Conservation (phyloP, 2,888 invertebrate genomes). For the Chalcosyrphus nemorum region DNA sequence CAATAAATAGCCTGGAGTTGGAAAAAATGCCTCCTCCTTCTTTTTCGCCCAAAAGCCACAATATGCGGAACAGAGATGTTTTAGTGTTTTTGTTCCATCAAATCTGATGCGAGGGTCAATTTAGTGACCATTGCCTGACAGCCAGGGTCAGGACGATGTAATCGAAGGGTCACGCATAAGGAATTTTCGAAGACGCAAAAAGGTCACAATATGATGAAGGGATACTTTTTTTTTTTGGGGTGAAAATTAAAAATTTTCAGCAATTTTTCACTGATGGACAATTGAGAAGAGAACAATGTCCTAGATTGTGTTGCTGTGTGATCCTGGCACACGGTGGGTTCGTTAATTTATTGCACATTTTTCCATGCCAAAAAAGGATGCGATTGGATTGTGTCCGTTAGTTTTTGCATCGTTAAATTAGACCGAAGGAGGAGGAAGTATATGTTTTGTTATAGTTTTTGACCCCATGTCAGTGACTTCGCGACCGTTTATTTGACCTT, state of each 20-base stretch:
- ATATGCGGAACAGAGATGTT: slow-evolving; percentile 63
- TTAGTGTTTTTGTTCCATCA: slow-evolving; percentile 23
- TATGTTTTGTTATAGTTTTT: slow-evolving; percentile 61
- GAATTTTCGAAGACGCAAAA: slow-evolving; percentile 68
- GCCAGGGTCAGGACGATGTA: slow-evolving; percentile 51
- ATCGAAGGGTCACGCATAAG: slow-evolving; percentile 67
- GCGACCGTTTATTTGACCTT: slow-evolving; percentile 62
- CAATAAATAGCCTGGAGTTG: slow-evolving; percentile 35
- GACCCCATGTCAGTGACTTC: slow-evolving; percentile 64
- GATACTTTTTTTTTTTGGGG: slow-evolving; percentile 22
- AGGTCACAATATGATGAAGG: slow-evolving; percentile 59
- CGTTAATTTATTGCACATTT: slow-evolving; percentile 66
- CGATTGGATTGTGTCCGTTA: neutral
- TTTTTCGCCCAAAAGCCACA: slow-evolving; percentile 32
- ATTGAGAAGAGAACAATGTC: slow-evolving; percentile 55
- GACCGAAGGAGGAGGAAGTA: neutral
- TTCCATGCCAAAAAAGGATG: slow-evolving; percentile 69
- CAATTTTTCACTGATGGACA: slow-evolving; percentile 67
- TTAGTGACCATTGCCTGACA: slow-evolving; percentile 66
- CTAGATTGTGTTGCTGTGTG: slow-evolving; percentile 60
- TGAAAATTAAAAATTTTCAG: slow-evolving; percentile 65
- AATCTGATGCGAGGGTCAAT: slow-evolving; percentile 58
- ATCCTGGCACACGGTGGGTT: slow-evolving; percentile 46
- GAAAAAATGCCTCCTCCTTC: neutral
- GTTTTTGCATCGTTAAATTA: slow-evolving; percentile 3